Conservation (phyloP, 2,113 vertebrate species). For the Agelaius tricolor region DNA sequence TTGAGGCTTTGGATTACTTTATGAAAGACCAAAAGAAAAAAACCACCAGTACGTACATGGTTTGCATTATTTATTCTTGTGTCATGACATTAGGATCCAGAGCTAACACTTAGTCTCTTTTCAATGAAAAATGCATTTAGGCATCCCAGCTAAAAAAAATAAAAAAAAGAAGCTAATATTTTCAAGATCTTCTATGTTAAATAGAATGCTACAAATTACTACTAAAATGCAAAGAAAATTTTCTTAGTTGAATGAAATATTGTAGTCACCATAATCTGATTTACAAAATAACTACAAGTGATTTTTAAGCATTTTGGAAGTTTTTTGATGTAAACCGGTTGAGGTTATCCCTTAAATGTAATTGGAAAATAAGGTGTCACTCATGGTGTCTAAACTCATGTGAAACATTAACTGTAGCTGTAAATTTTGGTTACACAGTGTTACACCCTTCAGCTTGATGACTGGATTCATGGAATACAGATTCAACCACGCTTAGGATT, state of each 20-base stretch:
- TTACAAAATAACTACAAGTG: background rate
- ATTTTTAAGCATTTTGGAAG: background rate
- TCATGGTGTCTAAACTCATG: background rate
- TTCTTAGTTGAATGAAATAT: background rate
- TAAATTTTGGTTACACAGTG: background rate
- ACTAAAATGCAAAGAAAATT: background rate
- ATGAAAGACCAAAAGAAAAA: background rate
- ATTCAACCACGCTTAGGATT: background rate
- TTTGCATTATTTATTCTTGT: background rate
- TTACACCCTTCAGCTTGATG: background rate
- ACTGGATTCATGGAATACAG: background rate
- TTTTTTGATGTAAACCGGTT: background rate
- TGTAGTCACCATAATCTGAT: background rate
- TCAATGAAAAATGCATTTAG: background rate
- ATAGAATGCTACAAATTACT: background rate
- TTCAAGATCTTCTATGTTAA: background rate
- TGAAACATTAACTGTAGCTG: background rate
- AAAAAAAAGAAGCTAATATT: background rate
- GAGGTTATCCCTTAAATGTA: background rate
- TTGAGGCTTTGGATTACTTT: background rate
- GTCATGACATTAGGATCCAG: background rate
- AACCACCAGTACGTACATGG: fast-evolving
- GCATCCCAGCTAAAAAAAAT: background rate
- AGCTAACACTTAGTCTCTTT: background rate
- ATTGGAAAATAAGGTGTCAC: background rate